These are phyloP conservation scores for Tetrapedia diversipes DNA, from an alignment of 2,888 invertebrate species.

Conservation along the genomic window DNA sequence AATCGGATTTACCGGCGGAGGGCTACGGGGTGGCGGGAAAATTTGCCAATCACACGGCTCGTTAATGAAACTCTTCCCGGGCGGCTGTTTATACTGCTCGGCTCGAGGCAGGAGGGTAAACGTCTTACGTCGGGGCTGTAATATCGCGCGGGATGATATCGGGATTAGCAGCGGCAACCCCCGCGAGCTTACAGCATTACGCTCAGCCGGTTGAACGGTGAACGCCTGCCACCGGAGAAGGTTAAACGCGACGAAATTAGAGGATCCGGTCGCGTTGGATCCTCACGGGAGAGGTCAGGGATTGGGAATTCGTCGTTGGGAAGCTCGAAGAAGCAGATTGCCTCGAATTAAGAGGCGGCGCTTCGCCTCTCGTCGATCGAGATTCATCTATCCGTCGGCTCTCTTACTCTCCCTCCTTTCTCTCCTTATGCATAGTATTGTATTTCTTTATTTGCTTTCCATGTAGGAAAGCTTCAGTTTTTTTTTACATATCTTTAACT, in stretches of 20 bases:
- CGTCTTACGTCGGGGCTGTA: constrained; percentile 44
- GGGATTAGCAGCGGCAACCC: constrained; percentile 41
- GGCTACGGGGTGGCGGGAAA: constrained; percentile 35
- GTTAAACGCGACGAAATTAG: constrained; percentile 48
- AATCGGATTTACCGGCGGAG: constrained; percentile 35
- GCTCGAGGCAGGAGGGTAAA: constrained; percentile 43
- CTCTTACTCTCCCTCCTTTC: too few species aligned
- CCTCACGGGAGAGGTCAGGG: constrained; percentile 10
- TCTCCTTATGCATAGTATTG: not conserved
- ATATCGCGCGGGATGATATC: constrained; percentile 51
- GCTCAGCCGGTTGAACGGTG: constrained; percentile 28
- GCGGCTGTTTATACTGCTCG: constrained; percentile 36
- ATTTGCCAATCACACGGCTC: constrained; percentile 54
- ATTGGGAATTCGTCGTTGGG: constrained; percentile 32
- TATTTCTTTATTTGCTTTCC: too few species aligned
- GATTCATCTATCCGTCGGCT: too few species aligned
- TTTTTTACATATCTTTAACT: too few species aligned
- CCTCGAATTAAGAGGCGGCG: constrained; percentile 11
- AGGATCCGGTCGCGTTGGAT: constrained; percentile 8
- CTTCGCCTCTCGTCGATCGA: constrained; percentile 18
- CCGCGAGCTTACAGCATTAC: constrained; percentile 26
- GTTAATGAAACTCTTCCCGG: constrained; percentile 39
- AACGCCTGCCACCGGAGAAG: constrained; percentile 27
- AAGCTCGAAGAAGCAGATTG: constrained; percentile 34
- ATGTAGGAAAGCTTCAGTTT: too few species aligned